Conservation (phyloP, 2,888 invertebrate species). For the Heliconius erato region DNA sequence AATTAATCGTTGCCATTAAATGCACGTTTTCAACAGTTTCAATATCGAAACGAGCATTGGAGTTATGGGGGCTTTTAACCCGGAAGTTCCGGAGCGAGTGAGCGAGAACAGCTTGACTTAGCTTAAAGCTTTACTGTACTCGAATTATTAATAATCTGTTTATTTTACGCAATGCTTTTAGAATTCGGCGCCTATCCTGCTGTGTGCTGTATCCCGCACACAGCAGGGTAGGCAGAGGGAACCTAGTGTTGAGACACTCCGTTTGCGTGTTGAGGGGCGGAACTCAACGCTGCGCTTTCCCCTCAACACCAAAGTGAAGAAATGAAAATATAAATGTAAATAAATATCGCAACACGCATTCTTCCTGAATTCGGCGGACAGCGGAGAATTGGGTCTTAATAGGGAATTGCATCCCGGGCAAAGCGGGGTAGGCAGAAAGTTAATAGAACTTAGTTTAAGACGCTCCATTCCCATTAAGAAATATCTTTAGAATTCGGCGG, state of each 20-base stretch:
- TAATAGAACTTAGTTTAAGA: neutral
- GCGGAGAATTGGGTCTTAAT: neutral
- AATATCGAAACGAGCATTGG: conserved; percentile 23
- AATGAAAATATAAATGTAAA: too few species aligned
- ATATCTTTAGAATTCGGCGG: too few species aligned
- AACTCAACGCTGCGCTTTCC: too few species aligned
- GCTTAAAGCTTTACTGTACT: neutral
- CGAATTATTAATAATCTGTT: neutral
- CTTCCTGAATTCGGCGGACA: neutral
- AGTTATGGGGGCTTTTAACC: conserved; percentile 29
- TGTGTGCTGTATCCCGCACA: too few species aligned
- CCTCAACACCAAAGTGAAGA: too few species aligned
- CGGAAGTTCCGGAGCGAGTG: neutral
- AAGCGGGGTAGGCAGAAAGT: neutral
- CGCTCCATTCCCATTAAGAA: neutral
- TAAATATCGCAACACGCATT: too few species aligned
- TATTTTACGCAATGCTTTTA: neutral
- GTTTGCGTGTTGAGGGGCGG: too few species aligned
- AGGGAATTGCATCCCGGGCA: neutral
- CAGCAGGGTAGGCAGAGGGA: too few species aligned
- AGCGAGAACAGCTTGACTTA: conserved; percentile 2
- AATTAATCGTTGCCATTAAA: conserved; percentile 27
- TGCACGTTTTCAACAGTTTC: conserved; percentile 31
- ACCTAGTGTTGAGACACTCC: too few species aligned
- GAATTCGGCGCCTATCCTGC: too few species aligned